Evolutionary conservation across 1,140 invertebrate species (phyloP).

Genomic region (Drosophila eugracilis): DNA sequence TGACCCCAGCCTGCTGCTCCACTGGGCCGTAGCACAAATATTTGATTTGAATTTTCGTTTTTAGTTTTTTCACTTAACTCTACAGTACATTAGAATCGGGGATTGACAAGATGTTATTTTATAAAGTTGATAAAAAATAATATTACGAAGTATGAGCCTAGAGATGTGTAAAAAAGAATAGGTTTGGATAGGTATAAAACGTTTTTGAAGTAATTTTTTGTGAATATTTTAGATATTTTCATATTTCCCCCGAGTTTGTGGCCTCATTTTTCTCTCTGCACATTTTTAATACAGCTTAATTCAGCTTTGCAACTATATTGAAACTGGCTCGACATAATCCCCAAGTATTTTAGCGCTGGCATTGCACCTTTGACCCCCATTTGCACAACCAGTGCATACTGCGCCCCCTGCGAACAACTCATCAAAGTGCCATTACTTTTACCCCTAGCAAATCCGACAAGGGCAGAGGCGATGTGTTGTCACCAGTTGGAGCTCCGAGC

Average conservation of each 20-base stretch:
- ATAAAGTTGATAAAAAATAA: too few relatives aligned
- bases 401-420: conserved; percentile 18
- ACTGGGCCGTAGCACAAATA: conserved; percentile 61
- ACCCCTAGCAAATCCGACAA: conserved; percentile 62
- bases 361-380: conserved; percentile 69
- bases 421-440: conserved; percentile 67
- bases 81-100: too few relatives aligned
- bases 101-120: too few relatives aligned
- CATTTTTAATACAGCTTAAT: conserved; percentile 30
- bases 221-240: too few relatives aligned
- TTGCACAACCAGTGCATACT: conserved; percentile 1
- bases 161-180: too few relatives aligned
- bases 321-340: conserved; percentile 66
- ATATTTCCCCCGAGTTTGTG: too few relatives aligned
- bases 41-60: conserved; percentile 71
- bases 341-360: conserved; percentile 67
- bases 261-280: conserved; percentile 31
- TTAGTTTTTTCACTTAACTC: conserved; percentile 13
- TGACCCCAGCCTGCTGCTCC: conserved; percentile 10
- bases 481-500: conserved; percentile 53
- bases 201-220: too few relatives aligned
- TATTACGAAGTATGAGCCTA: too few relatives aligned
- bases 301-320: conserved; percentile 42
- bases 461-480: conserved; percentile 49
- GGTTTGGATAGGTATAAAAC: too few relatives aligned